Percentiles rank a stretch among this genome's conserved stretches.
Conservation (phyloP, 2,113 vertebrate species). For the Camelus bactrianus region DNA sequence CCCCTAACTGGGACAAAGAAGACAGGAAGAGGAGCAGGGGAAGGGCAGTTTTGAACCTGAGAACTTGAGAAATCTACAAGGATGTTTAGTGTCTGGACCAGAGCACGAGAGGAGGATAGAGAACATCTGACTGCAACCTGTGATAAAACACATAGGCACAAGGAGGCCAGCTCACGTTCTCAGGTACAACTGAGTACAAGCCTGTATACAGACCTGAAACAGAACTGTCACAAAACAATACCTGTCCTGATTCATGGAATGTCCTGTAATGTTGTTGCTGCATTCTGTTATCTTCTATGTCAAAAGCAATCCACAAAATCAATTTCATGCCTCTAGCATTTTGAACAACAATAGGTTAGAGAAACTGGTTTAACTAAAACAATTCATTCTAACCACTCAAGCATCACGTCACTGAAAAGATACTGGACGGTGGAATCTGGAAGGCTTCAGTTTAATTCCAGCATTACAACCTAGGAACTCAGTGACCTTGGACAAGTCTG, state of each 20-base stretch:
- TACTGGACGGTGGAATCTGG: neutral
- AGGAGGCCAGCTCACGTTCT: neutral
- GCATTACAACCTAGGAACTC: neutral
- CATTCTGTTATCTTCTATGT: constrained; percentile 15
- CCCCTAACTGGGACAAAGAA: neutral
- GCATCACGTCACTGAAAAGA: neutral
- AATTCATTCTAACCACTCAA: constrained; percentile 11
- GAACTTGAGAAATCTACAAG: neutral
- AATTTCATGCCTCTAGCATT: constrained; percentile 20
- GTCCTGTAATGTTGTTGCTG: neutral
- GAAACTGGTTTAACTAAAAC: constrained; percentile 36
- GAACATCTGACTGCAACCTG: neutral
- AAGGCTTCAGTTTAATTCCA: constrained; percentile 13
- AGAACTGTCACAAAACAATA: neutral
- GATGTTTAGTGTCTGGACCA: neutral
- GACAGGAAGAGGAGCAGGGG: neutral
- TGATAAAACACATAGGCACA: neutral
- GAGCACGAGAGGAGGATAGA: neutral
- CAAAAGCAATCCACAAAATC: constrained; percentile 22
- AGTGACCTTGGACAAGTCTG: neutral
- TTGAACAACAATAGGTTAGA: neutral
- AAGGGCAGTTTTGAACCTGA: neutral
- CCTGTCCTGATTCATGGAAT: neutral
- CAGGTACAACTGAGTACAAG: neutral
- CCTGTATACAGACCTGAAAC: neutral